Evolutionary conservation across 2,888 invertebrate genomes (phyloP), one percentile per base, ranked within the genome.

Genomic region (Drosophila helvetica): DNA sequence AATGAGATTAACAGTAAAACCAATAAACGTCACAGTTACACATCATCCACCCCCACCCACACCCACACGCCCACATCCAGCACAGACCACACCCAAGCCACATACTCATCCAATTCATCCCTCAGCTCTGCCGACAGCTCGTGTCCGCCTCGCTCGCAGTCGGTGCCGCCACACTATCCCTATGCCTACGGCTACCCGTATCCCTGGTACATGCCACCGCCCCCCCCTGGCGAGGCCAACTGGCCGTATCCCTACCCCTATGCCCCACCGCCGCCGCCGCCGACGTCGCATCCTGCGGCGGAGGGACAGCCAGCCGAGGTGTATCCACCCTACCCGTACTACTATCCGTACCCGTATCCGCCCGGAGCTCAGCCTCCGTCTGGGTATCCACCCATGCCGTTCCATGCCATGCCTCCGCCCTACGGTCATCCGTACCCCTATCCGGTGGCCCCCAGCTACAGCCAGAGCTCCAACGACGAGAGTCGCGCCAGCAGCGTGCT

Each of bases 121-220:
- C 68, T 89, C 7, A 89, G 70, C 52, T 90, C 90, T 1, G 38
- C n/a, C 4, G 90, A 90, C 42, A 77, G 72, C 59, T 78, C 82
- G 54, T 80, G 75, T 51, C 57, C 82, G 7, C 51, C 75, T 12
- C 89, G 89, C 2, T 85, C 76, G 7, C 88, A 89, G 48, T 80
- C 80, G 2, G 86, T 89, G 54, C 86, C 89, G 4, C 86, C 84
- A 17, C 78, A 88, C 8, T 90, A 84, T 74, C 83, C 88, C 15
- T 91, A 91, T 82, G 86, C 90, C 38, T 91, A 82, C 71, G 87
- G 88, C 3, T 91, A 87, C 64, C 78, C 89, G 18, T 88, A 88
- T 73, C 90, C 90, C 9, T 91, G 91, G 91, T 91, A 88, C 67
- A 86, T 86, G 75, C 90, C 90, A 3, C 90, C 90, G 3, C 80